phyloP scores from a whole-genome alignment of 2,113 vertebrate species.

The Malurus cyaneus region DNA sequence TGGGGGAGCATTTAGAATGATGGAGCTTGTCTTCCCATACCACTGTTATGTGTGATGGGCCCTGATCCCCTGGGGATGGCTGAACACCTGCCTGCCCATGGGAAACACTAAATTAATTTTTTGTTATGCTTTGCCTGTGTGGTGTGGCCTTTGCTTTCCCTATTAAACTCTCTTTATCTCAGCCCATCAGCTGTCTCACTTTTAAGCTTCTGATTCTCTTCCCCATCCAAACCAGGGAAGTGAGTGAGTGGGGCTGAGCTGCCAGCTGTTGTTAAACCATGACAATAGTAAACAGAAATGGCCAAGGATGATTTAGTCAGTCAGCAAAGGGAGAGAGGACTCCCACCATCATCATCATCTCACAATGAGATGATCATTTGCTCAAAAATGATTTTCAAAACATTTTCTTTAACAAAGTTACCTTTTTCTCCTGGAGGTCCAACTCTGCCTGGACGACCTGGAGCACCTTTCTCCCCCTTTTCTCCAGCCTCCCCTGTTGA shows the following conservation, averaged over 20 bases:
- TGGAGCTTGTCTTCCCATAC: not conserved
- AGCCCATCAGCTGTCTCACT: not conserved
- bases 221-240: too few relatives aligned
- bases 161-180: not conserved
- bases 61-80: not conserved
- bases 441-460: constrained; percentile 90
- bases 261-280: not conserved
- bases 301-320: not conserved
- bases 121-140: not conserved
- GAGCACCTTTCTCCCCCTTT: constrained; percentile 91
- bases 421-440: constrained; percentile 91
- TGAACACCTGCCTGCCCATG: not conserved
- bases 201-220: not conserved
- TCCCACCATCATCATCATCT: not conserved
- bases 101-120: not conserved
- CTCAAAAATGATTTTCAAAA: not conserved
- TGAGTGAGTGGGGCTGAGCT: not conserved
- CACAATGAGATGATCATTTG: not conserved
- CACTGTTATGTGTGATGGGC: fast-evolving
- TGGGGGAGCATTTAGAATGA: fast-evolving
- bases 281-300: not conserved
- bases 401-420: constrained; percentile 39
- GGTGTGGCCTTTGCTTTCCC: not conserved
- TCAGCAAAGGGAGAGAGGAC: not conserved
- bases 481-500: constrained; percentile 87